Percentiles rank a stretch among this genome's conserved stretches.
Conservation (phyloP, 2,113 vertebrate genomes). For the Orycteropus afer region DNA sequence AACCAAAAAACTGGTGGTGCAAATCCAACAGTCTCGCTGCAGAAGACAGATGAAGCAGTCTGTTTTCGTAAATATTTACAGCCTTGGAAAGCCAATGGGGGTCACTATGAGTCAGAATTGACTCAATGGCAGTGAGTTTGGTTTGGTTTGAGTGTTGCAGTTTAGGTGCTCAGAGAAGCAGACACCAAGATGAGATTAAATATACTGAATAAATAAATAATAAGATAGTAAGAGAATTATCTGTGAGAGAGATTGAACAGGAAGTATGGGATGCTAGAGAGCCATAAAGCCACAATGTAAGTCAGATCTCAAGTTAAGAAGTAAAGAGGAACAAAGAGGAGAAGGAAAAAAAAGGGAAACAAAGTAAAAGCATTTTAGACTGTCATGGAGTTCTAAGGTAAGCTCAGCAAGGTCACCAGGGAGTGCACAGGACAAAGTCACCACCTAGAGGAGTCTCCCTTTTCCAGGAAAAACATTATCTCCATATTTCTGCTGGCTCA, state of each 20-base stretch:
- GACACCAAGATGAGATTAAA: neutral
- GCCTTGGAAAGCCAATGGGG: too few relatives aligned
- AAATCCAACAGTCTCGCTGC: too few relatives aligned
- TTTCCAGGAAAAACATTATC: neutral
- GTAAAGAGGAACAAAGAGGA: neutral
- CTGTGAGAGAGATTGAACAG: neutral
- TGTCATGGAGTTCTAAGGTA: neutral
- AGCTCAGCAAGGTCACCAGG: neutral
- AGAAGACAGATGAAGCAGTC: too few relatives aligned
- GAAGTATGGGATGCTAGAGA: neutral
- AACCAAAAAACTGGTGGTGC: too few relatives aligned
- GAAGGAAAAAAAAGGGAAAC: too few relatives aligned
- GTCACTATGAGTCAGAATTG: too few relatives aligned
- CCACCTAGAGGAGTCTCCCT: neutral
- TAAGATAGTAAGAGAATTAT: neutral
- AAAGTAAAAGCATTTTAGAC: neutral
- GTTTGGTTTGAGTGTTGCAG: too few relatives aligned
- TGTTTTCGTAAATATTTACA: too few relatives aligned
- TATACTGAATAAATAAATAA: neutral
- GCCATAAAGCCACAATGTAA: neutral
- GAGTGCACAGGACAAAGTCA: neutral
- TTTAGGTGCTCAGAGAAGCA: neutral
- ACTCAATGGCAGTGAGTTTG: too few relatives aligned
- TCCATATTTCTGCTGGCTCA: neutral
- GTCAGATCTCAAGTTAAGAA: neutral